Percentiles rank a stretch among this genome's conserved stretches.
Evolutionary conservation across 2,113 vertebrate genomes (phyloP).

Genomic region (Rallus limicola): DNA sequence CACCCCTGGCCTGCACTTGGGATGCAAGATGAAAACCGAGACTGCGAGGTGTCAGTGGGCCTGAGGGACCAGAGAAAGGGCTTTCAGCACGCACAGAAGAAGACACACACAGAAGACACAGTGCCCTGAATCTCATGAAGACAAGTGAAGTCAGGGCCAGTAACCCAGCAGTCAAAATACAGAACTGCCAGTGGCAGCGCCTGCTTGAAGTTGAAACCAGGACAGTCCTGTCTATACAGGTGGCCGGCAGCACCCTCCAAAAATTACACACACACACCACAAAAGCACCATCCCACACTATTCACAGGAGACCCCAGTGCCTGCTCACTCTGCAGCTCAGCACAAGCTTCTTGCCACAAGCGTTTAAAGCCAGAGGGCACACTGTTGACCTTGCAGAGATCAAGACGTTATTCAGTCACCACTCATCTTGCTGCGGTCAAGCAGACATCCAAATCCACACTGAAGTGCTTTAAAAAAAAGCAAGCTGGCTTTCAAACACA

Average conservation of each 20-base stretch:
- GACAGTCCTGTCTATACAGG: background rate
- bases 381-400: background rate
- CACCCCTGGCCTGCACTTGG: fast-evolving
- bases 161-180: background rate
- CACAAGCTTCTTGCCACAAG: background rate
- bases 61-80: background rate
- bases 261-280: background rate
- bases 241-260: background rate
- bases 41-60: fast-evolving
- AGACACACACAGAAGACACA: background rate
- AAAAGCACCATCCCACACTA: background rate
- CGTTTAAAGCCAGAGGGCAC: background rate
- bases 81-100: background rate
- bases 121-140: background rate
- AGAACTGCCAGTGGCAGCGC: background rate
- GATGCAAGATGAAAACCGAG: background rate
- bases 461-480: background rate
- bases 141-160: background rate
- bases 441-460: background rate
- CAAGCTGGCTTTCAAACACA: background rate
- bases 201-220: background rate
- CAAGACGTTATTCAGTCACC: background rate
- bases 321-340: background rate
- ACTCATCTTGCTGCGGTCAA: background rate
- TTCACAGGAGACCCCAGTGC: background rate